Percentiles rank a stretch among this genome's conserved stretches.
These are phyloP conservation scores for Chrysocyon brachyurus DNA, from an alignment of 2,797 vertebrate species.

Conservation along the genomic window DNA sequence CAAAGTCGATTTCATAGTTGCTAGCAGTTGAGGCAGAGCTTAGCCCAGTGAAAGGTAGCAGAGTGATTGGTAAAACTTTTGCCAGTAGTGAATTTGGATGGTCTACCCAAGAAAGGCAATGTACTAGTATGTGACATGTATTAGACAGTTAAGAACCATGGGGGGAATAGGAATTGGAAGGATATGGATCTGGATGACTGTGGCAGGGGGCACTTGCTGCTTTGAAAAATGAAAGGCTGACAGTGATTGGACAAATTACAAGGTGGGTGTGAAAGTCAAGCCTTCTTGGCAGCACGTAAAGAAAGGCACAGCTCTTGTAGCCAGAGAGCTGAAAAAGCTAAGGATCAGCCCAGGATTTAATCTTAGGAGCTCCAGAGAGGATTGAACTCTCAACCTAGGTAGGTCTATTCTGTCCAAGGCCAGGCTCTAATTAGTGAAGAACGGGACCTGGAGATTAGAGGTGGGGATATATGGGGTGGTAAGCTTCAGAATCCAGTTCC, in stretches of 20 bases:
- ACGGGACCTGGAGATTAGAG: neutral
- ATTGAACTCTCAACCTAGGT: neutral
- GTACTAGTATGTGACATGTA: neutral
- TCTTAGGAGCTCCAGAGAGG: neutral
- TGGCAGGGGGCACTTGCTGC: neutral
- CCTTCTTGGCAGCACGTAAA: neutral
- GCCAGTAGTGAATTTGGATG: neutral
- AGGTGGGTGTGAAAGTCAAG: neutral
- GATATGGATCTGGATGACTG: neutral
- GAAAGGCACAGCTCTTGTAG: neutral
- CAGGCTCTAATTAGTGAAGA: neutral
- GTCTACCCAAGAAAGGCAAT: neutral
- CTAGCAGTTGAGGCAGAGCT: neutral
- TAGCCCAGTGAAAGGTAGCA: neutral
- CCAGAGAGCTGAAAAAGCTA: neutral
- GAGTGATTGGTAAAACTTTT: neutral
- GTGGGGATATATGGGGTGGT: neutral
- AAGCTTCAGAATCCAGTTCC: neutral
- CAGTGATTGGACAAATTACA: neutral
- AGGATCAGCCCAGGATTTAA: neutral
- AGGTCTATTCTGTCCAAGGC: neutral
- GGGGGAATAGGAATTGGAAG: neutral
- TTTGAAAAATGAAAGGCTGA: neutral
- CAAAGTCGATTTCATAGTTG: neutral
- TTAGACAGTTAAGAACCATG: neutral